Evolutionary conservation across 2,797 vertebrate species (phyloP), one percentile per base, ranked within the genome.

Genomic region (Sebastes cheni): DNA sequence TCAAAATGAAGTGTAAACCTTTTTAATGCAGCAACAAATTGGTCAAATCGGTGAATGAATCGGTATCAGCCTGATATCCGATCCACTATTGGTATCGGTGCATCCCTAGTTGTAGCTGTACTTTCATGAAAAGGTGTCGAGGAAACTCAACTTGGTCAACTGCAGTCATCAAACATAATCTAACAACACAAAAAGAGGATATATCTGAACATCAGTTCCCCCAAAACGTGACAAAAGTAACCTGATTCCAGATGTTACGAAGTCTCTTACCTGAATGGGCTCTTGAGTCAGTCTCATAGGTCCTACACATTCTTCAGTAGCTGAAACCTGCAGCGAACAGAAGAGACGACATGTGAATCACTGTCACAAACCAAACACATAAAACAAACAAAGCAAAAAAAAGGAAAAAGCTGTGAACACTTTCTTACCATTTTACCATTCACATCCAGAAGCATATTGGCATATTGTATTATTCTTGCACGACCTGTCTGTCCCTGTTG

Each of bases 231-330:
- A 34, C 8, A 25, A 11, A 60, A 54, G n/a, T 1, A 22, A 54
- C 27, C 20, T 20, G 16, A 64, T 2, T 54, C 25, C 67, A 75
- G 52, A 60, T 23, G 18, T 42, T 6, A n/a, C 1, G 20, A 20
- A 30, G 56, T 20, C 29, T 75, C 89, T 42, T 95, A 99, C 98
- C 97, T 99, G 97, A 80, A 98, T 96, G 9, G 97, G 97, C 89
- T 99, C 97, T 90, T 97, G 97, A 8, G 95, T 97, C 91, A 99
- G 88, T 95, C 95, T 97, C 98, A 99, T 99, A n/a, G 98, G 97
- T 82, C 98, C 98, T 6, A 99, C 94, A 88, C 96, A 96, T 88
- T 98, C 95, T 93, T 98, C 98, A 76, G 96, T 95, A 46, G 96
- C 85, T 82, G 97, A 96, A 89, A 97, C 96, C 98, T 99, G 96